phyloP scores from a whole-genome alignment of 2,113 vertebrate species.

The Oenanthe oenanthe region DNA sequence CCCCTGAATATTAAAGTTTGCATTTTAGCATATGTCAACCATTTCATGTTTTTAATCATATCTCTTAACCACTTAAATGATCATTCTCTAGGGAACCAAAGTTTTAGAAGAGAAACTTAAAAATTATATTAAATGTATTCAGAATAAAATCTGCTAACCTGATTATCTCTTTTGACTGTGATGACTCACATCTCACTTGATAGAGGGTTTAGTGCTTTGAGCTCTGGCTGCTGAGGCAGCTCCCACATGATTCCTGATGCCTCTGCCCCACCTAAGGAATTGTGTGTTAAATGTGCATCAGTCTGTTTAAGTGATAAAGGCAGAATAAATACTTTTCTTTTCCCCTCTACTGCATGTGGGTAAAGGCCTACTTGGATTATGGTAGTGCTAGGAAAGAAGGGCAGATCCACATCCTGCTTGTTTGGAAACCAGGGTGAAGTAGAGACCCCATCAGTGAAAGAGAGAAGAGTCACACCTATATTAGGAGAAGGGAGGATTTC shows the following conservation, averaged over 20 bases:
- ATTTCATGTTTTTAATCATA: conserved; percentile 24
- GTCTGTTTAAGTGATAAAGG: background rate
- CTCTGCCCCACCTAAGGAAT: background rate
- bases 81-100: conserved; percentile 1
- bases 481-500: background rate
- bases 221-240: background rate
- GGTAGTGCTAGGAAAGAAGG: background rate
- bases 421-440: background rate
- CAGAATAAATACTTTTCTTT: background rate
- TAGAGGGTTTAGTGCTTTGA: background rate
- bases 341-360: background rate
- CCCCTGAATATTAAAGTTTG: background rate
- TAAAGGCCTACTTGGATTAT: background rate
- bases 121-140: conserved; percentile 40
- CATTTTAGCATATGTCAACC: background rate
- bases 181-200: conserved; percentile 33
- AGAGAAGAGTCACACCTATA: background rate
- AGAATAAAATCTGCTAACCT: conserved; percentile 46
- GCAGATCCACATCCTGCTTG: background rate
- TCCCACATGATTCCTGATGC: background rate
- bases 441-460: background rate
- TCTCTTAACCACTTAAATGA: background rate
- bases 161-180: conserved; percentile 31
- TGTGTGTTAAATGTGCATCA: background rate
- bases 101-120: conserved; percentile 54